These are phyloP conservation scores for Steinernema carpocapsae DNA, from an alignment of 2,888 invertebrate species.

Conservation along the genomic window DNA sequence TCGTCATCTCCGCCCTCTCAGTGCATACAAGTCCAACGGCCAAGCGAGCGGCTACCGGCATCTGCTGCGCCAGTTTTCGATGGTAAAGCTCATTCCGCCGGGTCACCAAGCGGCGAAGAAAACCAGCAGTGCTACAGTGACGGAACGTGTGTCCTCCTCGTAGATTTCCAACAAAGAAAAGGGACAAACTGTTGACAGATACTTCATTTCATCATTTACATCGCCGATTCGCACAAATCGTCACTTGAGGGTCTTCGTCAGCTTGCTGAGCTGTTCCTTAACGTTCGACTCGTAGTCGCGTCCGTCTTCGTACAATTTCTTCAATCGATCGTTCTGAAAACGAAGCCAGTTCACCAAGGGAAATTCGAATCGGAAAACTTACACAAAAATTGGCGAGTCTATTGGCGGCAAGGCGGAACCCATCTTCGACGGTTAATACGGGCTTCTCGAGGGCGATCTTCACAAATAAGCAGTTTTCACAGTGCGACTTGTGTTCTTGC, in stretches of 20 bases:
- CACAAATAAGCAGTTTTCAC: constrained; percentile 2
- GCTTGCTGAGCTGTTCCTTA: background rate
- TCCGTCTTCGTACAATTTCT: background rate
- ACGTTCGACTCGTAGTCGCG: background rate
- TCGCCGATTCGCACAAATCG: background rate
- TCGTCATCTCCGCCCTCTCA: background rate
- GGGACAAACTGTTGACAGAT: background rate
- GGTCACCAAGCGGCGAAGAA: background rate
- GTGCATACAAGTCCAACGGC: constrained; percentile 15
- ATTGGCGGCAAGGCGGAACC: background rate
- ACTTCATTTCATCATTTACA: background rate
- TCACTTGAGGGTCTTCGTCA: background rate
- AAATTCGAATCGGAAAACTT: background rate
- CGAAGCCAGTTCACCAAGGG: background rate
- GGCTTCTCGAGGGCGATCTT: background rate
- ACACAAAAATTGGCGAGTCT: background rate
- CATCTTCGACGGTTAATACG: background rate
- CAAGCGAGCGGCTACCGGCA: constrained; percentile 23
- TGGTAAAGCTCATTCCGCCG: background rate
- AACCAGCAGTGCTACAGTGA: background rate
- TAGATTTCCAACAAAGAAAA: background rate
- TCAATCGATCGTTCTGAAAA: background rate
- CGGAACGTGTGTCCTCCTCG: constrained; percentile 12
- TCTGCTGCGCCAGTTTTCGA: constrained; percentile 10
- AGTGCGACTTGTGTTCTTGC: constrained; percentile 25